Evolutionary conservation across 1,140 invertebrate species (phyloP), one percentile per base, ranked within the genome.

Genomic region (Tribolium castaneum): DNA sequence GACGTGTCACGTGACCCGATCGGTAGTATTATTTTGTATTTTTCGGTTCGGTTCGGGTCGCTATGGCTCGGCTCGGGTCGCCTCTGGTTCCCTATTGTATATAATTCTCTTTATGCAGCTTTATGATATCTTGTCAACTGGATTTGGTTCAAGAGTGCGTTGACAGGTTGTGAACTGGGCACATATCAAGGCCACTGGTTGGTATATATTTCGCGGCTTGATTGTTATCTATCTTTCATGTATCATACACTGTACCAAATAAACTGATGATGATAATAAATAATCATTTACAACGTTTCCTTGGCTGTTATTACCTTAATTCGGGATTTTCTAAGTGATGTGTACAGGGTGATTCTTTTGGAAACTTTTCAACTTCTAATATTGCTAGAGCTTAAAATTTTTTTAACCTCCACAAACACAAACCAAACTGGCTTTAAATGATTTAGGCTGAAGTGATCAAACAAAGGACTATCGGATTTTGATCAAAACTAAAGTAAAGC

Each of bases 241-340:
- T 81, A 81, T 80, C 59, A 81, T 81, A 81, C 80, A 81, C 80
- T 81, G 80, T 81, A 81, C 80, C 80, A 81, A 81, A 80, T 70
- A 81, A 77, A 71, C 49, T 22, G 62, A 75, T 75, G 72, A 75
- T 78, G 54, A 80, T 78, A 80, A 80, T 75, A 78, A 80, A 80
- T 78, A 78, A 75, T 62, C 72, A 80, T 80, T 80, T 80, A 78
- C 62, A 80, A 80, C 73, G 76, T 78, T 80, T 25, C 6, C 25
- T 30, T 30, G 25, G 1, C 6, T 30, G 6, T 30, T 30, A 30
- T 30, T 30, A 19, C 16, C 16, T 19, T 2, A 19, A 19, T n/a
- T n/a, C n/a, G n/a, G n/a, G n/a, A n/a, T n/a, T n/a, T n/a, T n/a
- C n/a, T n/a, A n/a, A n/a, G n/a, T n/a, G n/a, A n/a, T n/a, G n/a